phyloP scores from a whole-genome alignment of 2,888 invertebrate species.

The Polyommatus iphigenia region DNA sequence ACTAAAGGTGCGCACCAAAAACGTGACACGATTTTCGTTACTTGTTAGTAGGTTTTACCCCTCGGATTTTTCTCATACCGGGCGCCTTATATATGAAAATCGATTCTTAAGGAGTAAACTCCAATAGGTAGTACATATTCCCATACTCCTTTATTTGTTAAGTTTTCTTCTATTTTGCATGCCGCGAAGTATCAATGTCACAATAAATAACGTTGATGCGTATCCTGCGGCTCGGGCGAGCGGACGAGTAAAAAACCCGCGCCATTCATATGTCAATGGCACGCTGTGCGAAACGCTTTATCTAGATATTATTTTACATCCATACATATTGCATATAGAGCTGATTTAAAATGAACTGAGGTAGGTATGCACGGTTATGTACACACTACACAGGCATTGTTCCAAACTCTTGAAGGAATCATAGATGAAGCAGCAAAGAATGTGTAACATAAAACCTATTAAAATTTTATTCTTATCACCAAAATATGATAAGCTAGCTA shows the following conservation, averaged over 20 bases:
- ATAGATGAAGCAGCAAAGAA: not conserved
- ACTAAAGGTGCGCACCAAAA: too few relatives aligned
- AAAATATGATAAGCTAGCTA: not conserved
- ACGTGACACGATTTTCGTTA: too few relatives aligned
- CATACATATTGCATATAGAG: not conserved
- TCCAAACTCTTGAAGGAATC: not conserved
- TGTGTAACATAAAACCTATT: too few relatives aligned
- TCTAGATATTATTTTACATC: conserved; percentile 20
- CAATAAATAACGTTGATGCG: conserved; percentile 18
- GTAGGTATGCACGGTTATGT: not conserved
- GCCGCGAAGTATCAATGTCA: conserved; percentile 17
- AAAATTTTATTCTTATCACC: too few relatives aligned
- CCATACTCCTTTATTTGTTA: not conserved
- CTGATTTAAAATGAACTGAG: not conserved
- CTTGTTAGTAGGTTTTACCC: too few relatives aligned
- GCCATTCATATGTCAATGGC: conserved; percentile 20
- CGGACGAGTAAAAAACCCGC: conserved; percentile 11
- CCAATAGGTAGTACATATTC: not conserved
- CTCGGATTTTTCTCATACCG: too few relatives aligned
- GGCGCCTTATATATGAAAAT: too few relatives aligned
- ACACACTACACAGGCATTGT: not conserved
- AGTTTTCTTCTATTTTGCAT: conserved; percentile 6
- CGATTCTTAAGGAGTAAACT: too few relatives aligned
- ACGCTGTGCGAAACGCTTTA: conserved; percentile 16
- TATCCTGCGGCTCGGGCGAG: not conserved